Base-by-base conservation (phyloP, 2,888 invertebrate genomes). In the Agonopterix alstromeriana region DNA sequence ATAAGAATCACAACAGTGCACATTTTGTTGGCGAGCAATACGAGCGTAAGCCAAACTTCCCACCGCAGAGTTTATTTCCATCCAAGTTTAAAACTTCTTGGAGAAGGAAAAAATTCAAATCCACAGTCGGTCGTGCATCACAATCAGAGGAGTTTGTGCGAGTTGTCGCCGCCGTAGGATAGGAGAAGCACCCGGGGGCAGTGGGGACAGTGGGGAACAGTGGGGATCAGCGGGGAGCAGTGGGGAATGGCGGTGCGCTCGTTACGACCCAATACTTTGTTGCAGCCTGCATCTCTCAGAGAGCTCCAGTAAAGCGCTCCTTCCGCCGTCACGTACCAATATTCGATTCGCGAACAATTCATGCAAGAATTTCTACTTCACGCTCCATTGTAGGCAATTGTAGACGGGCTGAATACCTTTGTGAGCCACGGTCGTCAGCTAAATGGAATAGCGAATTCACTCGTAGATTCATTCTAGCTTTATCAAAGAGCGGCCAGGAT, bases 291-390 rank as follows among this genome's bases (percentile, higher is more conserved):
- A 27, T 27, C 27, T 27, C 27, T 27, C 27, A 27, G 27, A 27
- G 27, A 27, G 27, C 27, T 27, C 27, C 27, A 27, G 27, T 27
- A 27, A 27, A 38, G 38, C 38, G 38, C 11, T 38, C 48, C 36
- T 42, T 44, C 48, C 27, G 46, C 48, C 27, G 42, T 46, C 46
- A 46, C 46, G 46, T 46, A 43, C 36, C 47, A 45, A 58, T 57
- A 52, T 57, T 55, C 53, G 55, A 57, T 58, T 57, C 52, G 56
- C 50, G 53, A 61, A 50, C 57, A 47, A 51, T 54, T 55, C 54
- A 47, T 53, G 56, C 54, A 53, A 46, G 35, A 51, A 48, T 54
- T 55, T 48, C 51, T 49, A 54, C 56, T 61, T 63, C 53, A 58
- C 60, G 59, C 56, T 61, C 55, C 45, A 57, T 46, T 56, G 53